Evolutionary conservation across 2,797 vertebrate species (phyloP).

Genomic region (Enteromius fasciolatus): DNA sequence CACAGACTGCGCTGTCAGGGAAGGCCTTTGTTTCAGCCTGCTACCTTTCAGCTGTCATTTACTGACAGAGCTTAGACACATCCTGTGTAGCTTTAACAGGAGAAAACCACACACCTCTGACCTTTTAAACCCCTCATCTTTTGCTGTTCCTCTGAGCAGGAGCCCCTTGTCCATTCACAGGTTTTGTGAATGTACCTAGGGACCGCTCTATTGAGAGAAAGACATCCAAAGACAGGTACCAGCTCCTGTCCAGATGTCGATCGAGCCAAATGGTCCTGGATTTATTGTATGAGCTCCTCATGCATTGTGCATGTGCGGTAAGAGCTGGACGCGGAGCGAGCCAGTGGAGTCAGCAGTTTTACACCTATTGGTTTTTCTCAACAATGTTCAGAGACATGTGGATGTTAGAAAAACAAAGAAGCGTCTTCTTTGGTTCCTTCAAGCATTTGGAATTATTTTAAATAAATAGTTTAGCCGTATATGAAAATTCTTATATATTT

Average conservation of each 20-base stretch:
- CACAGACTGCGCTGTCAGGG: conserved; percentile 69
- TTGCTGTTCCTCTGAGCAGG: conserved; percentile 69
- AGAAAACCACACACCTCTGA: conserved; percentile 77
- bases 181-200: conserved; percentile 76
- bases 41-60: conserved; percentile 77
- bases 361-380: conserved; percentile 53
- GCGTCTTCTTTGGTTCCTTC: background rate
- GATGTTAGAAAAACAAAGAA: conserved; percentile 56
- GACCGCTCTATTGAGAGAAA: conserved; percentile 67
- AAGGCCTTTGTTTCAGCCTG: conserved; percentile 75
- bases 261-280: conserved; percentile 72
- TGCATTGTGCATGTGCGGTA: conserved; percentile 72
- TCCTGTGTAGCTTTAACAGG: conserved; percentile 70
- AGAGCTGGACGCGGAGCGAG: conserved; percentile 61
- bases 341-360: conserved; percentile 74
- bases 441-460: background rate
- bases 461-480: background rate
- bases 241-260: conserved; percentile 71
- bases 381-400: conserved; percentile 62
- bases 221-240: conserved; percentile 74
- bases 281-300: conserved; percentile 72
- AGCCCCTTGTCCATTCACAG: conserved; percentile 71
- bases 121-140: conserved; percentile 73
- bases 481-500: background rate
- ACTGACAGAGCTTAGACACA: conserved; percentile 75